Conservation (phyloP, 2,113 vertebrate genomes). For the Pygoscelis adeliae region DNA sequence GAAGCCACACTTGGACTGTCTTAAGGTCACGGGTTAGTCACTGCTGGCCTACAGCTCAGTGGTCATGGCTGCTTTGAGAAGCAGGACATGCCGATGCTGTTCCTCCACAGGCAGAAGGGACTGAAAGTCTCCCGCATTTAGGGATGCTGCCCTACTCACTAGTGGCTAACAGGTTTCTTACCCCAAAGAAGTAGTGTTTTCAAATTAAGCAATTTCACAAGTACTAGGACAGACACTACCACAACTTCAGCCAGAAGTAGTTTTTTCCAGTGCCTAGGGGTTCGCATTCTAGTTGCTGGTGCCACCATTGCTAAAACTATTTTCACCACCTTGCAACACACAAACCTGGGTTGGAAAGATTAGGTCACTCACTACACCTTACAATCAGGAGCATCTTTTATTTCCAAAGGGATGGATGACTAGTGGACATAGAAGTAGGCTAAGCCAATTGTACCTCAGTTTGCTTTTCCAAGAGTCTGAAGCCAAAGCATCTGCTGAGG, state of each 20-base stretch:
- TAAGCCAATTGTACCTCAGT: background rate
- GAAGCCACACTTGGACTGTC: background rate
- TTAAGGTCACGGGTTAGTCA: background rate
- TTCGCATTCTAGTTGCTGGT: background rate
- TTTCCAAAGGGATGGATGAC: background rate
- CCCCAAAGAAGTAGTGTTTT: background rate
- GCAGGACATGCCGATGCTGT: no score
- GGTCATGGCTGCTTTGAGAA: background rate
- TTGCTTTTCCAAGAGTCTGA: background rate
- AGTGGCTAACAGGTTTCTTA: background rate
- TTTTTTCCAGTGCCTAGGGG: background rate
- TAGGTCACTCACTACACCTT: background rate
- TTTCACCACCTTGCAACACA: background rate
- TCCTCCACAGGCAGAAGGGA: background rate
- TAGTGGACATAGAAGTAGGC: background rate
- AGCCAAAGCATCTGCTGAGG: background rate
- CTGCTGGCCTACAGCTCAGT: background rate
- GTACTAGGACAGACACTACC: background rate
- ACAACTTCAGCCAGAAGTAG: background rate
- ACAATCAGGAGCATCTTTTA: background rate
- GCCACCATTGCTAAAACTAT: background rate
- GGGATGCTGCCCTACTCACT: background rate
- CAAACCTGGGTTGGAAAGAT: background rate
- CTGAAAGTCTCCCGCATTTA: background rate
- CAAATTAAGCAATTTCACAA: background rate